A percentile compares a stretch with the other conserved stretches of the same genome.
Evolutionary conservation across 2,113 vertebrate genomes (phyloP).

Genomic region (Callipepla californica): DNA sequence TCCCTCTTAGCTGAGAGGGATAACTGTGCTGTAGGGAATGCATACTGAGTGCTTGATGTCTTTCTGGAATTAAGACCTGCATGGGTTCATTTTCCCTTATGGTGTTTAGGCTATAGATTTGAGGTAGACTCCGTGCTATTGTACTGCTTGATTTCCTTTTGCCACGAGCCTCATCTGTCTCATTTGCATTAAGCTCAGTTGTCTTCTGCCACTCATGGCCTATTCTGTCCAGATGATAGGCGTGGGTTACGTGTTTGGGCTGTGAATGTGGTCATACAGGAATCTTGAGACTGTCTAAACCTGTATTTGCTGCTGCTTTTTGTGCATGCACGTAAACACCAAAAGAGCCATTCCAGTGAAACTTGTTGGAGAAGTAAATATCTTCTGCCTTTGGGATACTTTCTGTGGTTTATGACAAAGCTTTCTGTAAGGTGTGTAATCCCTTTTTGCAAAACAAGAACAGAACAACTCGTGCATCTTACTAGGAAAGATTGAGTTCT

Average conservation of each 20-base stretch:
- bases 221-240: background rate
- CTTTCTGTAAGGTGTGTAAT: background rate
- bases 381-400: background rate
- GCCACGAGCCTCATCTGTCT: background rate
- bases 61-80: background rate
- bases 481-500: background rate
- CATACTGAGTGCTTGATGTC: fast-evolving
- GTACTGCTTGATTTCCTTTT: background rate
- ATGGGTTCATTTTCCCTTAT: background rate
- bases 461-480: background rate
- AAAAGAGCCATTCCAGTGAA: background rate
- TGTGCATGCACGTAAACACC: background rate
- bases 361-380: background rate
- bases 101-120: background rate
- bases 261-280: background rate
- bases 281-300: background rate
- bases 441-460: background rate
- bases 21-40: background rate
- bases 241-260: background rate
- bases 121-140: background rate
- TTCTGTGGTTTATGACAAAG: background rate
- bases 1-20: background rate
- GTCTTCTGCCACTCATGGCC: background rate
- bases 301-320: background rate
- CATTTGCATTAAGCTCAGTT: background rate